These are phyloP conservation scores for Muntiacus reevesi DNA, from an alignment of 2,113 vertebrate genomes.

Conservation along the genomic window DNA sequence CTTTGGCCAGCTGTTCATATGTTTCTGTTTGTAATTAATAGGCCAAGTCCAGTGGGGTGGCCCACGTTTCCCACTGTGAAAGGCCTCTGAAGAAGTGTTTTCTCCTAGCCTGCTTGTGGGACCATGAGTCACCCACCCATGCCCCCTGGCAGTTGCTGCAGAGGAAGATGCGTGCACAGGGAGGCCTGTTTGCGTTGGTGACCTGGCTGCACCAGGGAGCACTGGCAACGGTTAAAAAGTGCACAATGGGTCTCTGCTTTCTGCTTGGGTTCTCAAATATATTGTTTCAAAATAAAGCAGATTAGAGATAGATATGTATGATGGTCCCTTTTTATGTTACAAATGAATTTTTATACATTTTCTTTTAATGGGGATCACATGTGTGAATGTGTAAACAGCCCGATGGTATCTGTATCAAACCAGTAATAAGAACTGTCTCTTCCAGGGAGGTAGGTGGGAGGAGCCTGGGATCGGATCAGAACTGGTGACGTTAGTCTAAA, in stretches of 20 bases:
- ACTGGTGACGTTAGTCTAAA: background rate
- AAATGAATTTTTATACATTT: background rate
- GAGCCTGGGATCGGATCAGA: background rate
- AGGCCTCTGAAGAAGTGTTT: background rate
- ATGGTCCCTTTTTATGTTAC: background rate
- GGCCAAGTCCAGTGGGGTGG: background rate
- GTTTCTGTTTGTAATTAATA: background rate
- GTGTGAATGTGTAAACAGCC: background rate
- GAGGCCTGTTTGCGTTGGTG: background rate
- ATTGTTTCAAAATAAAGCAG: background rate
- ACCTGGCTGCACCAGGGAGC: background rate
- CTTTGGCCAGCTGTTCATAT: background rate
- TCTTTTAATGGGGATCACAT: background rate
- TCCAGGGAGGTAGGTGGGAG: background rate
- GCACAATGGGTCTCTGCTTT: background rate
- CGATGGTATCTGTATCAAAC: background rate
- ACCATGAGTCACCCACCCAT: background rate
- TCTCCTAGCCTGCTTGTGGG: background rate
- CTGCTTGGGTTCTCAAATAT: background rate
- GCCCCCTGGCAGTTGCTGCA: background rate
- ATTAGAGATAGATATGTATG: background rate
- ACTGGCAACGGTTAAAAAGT: background rate
- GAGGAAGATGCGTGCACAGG: background rate
- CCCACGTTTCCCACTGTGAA: background rate
- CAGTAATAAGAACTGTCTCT: background rate